Percentiles rank a stretch among this genome's conserved stretches.
These are phyloP conservation scores for Nicator chloris DNA, from an alignment of 2,113 vertebrate genomes.

Conservation along the genomic window DNA sequence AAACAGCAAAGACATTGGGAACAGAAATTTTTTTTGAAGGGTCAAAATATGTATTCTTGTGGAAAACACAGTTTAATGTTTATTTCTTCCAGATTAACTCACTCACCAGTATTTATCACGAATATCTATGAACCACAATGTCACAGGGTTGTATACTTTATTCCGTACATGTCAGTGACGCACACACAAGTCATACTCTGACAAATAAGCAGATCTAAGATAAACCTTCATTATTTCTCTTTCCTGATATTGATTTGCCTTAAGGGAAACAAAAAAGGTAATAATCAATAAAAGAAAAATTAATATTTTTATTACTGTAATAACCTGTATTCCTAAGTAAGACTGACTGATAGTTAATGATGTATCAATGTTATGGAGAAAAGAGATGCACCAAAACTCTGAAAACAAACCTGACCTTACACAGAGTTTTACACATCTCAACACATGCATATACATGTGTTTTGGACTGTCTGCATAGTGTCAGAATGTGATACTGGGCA, in stretches of 20 bases:
- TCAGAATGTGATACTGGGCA: not conserved
- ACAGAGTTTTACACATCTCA: not conserved
- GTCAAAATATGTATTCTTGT: not conserved
- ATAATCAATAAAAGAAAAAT: too few species aligned
- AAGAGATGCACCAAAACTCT: not conserved
- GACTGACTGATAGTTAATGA: not conserved
- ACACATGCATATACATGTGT: accelerated
- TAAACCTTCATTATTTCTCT: not conserved
- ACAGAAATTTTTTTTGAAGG: not conserved
- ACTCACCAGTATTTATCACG: not conserved
- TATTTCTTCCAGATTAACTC: not conserved
- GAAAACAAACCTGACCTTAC: not conserved
- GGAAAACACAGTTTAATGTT: not conserved
- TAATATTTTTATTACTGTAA: too few species aligned
- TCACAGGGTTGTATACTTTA: not conserved
- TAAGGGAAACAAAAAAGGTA: not conserved
- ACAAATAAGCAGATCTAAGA: not conserved
- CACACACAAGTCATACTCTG: not conserved
- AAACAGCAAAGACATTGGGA: not conserved
- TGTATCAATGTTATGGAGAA: not conserved
- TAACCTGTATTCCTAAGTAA: not conserved
- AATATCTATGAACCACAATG: not conserved
- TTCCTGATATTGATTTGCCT: not conserved
- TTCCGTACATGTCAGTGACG: not conserved
- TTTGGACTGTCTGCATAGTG: not conserved